Evolutionary conservation across 2,113 vertebrate genomes (phyloP), one percentile per base, ranked within the genome.

Genomic region (Hyla sarda): DNA sequence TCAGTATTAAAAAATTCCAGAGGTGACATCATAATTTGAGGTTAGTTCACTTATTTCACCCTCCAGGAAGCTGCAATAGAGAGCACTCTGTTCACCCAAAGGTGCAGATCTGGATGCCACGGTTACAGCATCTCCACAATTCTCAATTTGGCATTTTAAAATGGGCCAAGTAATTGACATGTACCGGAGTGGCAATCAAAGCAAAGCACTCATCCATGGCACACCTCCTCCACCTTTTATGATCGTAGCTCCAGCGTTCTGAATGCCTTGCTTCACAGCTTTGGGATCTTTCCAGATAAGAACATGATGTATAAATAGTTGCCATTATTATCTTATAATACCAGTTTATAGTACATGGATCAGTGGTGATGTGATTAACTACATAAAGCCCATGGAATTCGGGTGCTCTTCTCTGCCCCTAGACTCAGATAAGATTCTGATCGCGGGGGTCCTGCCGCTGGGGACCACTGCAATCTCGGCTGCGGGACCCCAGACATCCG

Each of bases 1-100:
- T 87, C 85, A 48, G 77, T 87, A 87, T 87, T 87, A 87, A 87
- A 87, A 87, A 87, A 87, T 87, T 87, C 85, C 85, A 87, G 77
- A 81, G 85, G 69, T 87, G 85, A 87, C 77, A 87, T 87, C 85
- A 86, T 86, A 81, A 86, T 82, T 82, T 86, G 85, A 87, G 85
- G 85, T 87, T 87, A 87, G 85, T 58, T 58, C 65, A 54, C 78
- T 62, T 82, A 87, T 87, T 81, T 87, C 85, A 87, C 85, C 85
- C 85, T 87, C 78, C 85, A 87, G 85, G 67, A 82, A 72, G 85
- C 85, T 74, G 78, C 85, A 82, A 87, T 87, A 87, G 85, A 87
- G 85, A 87, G 85, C 50, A 62, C 85, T 74, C 77, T 87, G 85
- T 87, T 87, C 54, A 72, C 85, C 85, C 85, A 87, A 86, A 87